A percentile compares a stretch with the other conserved stretches of the same genome.
Evolutionary conservation across 2,113 vertebrate species (phyloP).

Genomic region (Nannospalax galili): DNA sequence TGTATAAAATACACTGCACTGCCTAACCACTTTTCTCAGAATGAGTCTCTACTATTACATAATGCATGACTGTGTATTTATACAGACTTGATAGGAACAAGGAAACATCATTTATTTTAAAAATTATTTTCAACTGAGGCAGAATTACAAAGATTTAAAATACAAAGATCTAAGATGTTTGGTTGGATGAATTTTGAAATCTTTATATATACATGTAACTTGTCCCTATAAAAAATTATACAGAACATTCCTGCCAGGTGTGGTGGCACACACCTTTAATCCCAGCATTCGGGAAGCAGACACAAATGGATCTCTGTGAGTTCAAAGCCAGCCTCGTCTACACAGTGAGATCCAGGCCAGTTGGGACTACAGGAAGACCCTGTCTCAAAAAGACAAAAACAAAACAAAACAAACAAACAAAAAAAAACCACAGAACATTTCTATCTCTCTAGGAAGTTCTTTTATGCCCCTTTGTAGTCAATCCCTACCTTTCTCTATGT

Average conservation of each 20-base stretch:
- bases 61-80: neutral
- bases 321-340: too few relatives aligned
- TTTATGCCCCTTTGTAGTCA: neutral
- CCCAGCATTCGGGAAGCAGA: too few relatives aligned
- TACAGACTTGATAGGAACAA: neutral
- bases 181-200: neutral
- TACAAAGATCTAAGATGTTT: neutral
- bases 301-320: too few relatives aligned
- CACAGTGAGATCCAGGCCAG: too few relatives aligned
- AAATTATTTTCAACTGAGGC: slow-evolving; percentile 25
- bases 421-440: neutral
- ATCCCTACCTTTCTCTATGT: neutral
- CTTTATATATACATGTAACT: neutral
- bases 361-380: too few relatives aligned
- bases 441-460: neutral
- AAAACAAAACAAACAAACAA: too few relatives aligned
- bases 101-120: neutral
- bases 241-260: neutral
- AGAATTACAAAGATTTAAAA: slow-evolving; percentile 45
- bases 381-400: too few relatives aligned
- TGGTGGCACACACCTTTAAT: too few relatives aligned
- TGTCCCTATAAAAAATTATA: neutral
- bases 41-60: neutral
- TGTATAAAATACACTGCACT: neutral
- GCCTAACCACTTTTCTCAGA: neutral